phyloP scores from a whole-genome alignment of 1,140 invertebrate species.

The Hesperophylax magnus region DNA sequence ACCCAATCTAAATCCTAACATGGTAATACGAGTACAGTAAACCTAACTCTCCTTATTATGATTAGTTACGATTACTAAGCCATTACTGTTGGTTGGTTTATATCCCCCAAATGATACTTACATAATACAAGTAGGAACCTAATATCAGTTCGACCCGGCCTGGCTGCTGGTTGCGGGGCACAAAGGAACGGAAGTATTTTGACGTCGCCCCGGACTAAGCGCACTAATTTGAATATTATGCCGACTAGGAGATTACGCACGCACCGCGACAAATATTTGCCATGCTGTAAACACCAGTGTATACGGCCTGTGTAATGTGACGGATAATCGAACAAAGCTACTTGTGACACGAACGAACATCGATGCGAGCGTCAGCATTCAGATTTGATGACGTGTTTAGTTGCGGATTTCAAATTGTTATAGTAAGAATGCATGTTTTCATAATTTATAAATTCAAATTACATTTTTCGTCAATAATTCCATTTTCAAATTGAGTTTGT shows the following conservation, averaged over 20 bases:
- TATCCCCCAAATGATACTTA: neutral
- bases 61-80: no score
- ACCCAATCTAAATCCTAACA: no score
- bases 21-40: no score
- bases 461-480: no score
- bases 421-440: no score
- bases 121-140: no score
- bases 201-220: slow-evolving; percentile 40
- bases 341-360: neutral
- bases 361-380: neutral
- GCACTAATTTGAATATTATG: slow-evolving; percentile 49
- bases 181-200: slow-evolving; percentile 28
- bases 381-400: neutral
- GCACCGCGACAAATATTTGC: slow-evolving; percentile 51
- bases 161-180: neutral
- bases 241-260: slow-evolving; percentile 51
- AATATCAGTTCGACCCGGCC: no score
- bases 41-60: no score
- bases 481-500: no score
- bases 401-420: no score
- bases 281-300: slow-evolving; percentile 32
- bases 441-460: no score
- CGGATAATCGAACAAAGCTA: slow-evolving; percentile 19
- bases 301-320: slow-evolving; percentile 36
- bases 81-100: neutral